Percentiles rank a stretch among this genome's conserved stretches.
Evolutionary conservation across 2,113 vertebrate genomes (phyloP).

Genomic region (Holacanthus passer): DNA sequence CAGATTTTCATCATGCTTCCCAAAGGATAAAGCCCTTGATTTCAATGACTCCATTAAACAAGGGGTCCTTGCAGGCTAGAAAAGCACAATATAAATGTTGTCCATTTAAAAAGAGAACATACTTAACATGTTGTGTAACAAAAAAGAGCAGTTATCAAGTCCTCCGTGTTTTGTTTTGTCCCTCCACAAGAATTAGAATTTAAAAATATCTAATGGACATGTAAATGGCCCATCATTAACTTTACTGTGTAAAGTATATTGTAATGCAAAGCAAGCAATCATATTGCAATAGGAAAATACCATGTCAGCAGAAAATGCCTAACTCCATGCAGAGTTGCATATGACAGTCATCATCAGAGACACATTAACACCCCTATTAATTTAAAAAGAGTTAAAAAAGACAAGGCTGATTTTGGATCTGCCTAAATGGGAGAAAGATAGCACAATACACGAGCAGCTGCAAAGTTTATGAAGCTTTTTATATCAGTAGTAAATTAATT

Average conservation of each 20-base stretch:
- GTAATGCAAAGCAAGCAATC: not conserved
- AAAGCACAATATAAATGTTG: no score
- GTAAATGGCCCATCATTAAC: not conserved
- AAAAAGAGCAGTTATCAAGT: not conserved
- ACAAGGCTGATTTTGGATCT: slow-evolving; percentile 55
- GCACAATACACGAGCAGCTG: slow-evolving; percentile 61
- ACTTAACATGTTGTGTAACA: not conserved
- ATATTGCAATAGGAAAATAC: not conserved
- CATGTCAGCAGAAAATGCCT: not conserved
- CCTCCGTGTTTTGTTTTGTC: not conserved
- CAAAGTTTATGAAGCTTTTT: slow-evolving; percentile 75
- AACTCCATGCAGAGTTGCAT: slow-evolving; percentile 13
- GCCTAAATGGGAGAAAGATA: slow-evolving; percentile 44
- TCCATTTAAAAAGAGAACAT: not conserved
- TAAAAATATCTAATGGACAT: slow-evolving; percentile 3
- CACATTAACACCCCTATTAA: slow-evolving; percentile 52
- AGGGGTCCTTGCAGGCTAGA: no score
- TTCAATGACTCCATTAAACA: not conserved
- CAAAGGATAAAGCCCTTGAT: not conserved
- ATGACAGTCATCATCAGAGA: slow-evolving; percentile 20
- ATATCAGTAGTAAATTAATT: slow-evolving; percentile 66
- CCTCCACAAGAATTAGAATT: not conserved
- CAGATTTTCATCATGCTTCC: not conserved
- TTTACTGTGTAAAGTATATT: not conserved
- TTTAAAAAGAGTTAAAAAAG: slow-evolving; percentile 63